Conservation (phyloP, 2,888 invertebrate genomes). For the Eledone cirrhosa region DNA sequence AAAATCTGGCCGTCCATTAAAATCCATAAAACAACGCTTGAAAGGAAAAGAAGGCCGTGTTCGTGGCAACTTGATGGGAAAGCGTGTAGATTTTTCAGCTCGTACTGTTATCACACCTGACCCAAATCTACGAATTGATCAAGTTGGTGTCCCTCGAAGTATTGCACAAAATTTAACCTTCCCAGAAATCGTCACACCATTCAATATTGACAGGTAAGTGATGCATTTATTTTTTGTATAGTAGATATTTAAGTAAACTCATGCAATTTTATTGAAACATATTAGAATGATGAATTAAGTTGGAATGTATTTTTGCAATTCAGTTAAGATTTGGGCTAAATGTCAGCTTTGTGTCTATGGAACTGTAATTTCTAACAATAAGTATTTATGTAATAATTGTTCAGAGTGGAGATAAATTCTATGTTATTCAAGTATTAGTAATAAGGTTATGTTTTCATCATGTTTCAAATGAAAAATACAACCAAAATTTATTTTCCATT, state of each 20-base stretch:
- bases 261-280: not conserved
- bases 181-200: conserved; percentile 98
- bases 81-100: conserved; percentile 99
- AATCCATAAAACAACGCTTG: conserved; percentile 92
- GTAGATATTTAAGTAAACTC: too few species aligned
- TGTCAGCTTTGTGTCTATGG: too few species aligned
- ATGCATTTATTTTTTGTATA: not conserved
- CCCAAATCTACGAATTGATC: conserved; percentile 80
- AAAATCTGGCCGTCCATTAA: conserved; percentile 97
- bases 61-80: conserved; percentile 99
- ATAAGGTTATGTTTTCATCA: too few species aligned
- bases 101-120: conserved; percentile 84
- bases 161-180: conserved; percentile 99
- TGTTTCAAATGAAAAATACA: too few species aligned
- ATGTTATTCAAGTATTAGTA: too few species aligned
- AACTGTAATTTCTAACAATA: too few species aligned
- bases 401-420: too few species aligned
- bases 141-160: conserved; percentile 97
- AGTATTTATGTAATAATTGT: too few species aligned
- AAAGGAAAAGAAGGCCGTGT: conserved; percentile 99
- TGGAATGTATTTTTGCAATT: not conserved
- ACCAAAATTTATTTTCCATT: too few species aligned
- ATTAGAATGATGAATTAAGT: not conserved
- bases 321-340: too few species aligned
- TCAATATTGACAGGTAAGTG: conserved; percentile 90